Percentiles rank a stretch among this genome's conserved stretches.
These are phyloP conservation scores for Heterodera schachtii DNA, from an alignment of 1,140 invertebrate species.

Conservation along the genomic window DNA sequence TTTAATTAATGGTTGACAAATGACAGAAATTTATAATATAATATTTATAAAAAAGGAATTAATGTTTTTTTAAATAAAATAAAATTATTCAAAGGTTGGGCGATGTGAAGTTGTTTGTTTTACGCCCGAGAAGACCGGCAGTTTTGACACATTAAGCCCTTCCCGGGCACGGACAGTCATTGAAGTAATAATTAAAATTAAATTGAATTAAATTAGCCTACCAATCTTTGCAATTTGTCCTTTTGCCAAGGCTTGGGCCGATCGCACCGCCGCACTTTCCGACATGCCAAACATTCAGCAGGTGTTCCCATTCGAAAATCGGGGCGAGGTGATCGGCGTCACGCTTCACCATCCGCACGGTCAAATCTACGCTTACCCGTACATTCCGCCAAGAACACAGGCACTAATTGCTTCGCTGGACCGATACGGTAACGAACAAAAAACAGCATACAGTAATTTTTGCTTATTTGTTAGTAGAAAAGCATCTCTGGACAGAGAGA, in stretches of 20 bases:
- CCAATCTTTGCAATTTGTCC: neutral
- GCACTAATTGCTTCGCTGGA: neutral
- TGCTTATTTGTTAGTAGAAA: too few species aligned
- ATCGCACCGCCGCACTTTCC: neutral
- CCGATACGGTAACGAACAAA: neutral
- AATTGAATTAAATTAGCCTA: too few species aligned
- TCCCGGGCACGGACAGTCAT: neutral
- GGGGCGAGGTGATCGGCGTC: neutral
- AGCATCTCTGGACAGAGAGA: too few species aligned
- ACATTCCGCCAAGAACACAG: neutral
- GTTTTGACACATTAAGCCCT: neutral
- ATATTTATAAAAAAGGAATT: too few species aligned
- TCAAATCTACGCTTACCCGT: neutral
- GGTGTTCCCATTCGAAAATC: neutral
- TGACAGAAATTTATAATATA: too few species aligned
- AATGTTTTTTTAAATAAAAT: too few species aligned
- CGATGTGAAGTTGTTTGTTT: neutral
- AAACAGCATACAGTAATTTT: too few species aligned
- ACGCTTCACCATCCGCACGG: neutral
- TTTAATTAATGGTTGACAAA: too few species aligned
- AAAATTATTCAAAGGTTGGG: neutral
- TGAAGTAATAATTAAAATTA: neutral
- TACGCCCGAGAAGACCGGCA: neutral
- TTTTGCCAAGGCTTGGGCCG: neutral
- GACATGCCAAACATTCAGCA: neutral